Conservation (phyloP, 2,888 invertebrate species). For the Ischnura elegans region DNA sequence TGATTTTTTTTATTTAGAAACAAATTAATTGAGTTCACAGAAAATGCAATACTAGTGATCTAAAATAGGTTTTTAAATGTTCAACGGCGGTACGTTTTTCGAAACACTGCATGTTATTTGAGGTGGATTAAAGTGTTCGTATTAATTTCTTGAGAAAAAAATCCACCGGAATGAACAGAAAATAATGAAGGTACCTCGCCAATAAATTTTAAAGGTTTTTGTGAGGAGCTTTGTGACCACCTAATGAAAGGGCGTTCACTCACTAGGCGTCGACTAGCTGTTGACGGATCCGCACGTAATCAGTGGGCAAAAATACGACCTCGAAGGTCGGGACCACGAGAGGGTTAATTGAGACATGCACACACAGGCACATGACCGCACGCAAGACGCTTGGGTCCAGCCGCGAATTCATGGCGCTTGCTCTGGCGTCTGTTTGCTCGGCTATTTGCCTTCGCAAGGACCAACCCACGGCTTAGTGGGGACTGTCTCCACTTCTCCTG, state of each 20-base stretch:
- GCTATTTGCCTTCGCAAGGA: neutral
- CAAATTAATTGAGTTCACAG: no score
- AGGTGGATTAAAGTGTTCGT: no score
- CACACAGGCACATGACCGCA: neutral
- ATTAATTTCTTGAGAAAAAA: neutral
- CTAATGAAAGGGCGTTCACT: neutral
- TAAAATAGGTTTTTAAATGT: no score
- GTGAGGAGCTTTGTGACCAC: neutral
- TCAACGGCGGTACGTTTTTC: no score
- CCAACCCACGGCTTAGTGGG: neutral
- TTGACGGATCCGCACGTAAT: neutral
- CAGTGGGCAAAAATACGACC: neutral
- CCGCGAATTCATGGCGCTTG: neutral
- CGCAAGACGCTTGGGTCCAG: neutral
- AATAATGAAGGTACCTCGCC: neutral
- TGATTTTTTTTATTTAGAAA: no score
- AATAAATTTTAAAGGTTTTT: neutral
- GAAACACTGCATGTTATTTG: no score
- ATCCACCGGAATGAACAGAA: neutral
- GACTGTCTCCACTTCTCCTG: neutral
- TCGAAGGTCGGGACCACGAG: neutral
- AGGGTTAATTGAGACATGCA: conserved; percentile 27
- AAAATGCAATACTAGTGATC: no score
- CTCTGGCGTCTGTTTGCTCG: neutral
- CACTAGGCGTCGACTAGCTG: neutral